Base-by-base conservation (phyloP, 2,797 vertebrate genomes). In the Myotis daubentonii region DNA sequence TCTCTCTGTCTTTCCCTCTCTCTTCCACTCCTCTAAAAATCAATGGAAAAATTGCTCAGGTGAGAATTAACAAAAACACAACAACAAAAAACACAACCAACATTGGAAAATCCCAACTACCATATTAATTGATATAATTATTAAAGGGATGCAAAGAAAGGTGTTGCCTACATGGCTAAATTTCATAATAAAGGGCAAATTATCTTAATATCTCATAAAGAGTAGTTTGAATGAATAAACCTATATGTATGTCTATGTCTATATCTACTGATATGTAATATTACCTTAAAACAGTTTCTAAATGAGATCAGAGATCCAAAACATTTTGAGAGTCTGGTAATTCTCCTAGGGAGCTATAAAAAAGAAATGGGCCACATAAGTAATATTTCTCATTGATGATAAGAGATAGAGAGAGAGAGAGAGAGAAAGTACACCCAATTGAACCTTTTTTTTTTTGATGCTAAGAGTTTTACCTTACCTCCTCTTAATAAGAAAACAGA, bases 121-220 rank as follows among this genome's bases (percentile, higher is more conserved):
- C 36, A 72, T 8, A 62, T 79, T 84, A 88, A 71, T 88, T 33
- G 84, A 36, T 53, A 65, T 71, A 90, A 51, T 62, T 22, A 76
- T 88, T 87, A n/a, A 83, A 44, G 0, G 2, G 12, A 76, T 80
- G 6, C 13, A 92, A 88, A 86, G 11, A 93, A 87, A 79, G 1
- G 1, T 86, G 20, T 16, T 65, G 28, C 70, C 36, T 82, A 79
- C 5, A 72, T 41, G 9, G 23, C 25, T 68, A 85, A 91, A 0
- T 68, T 86, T 11, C 66, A 79, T 70, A 70, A 88, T 68, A 83
- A 89, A 74, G 13, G 3, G 8, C 7, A 44, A 82, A 81, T 41
- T 8, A 51, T 49, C 20, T 71, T 85, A 36, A 81, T 96, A 65
- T 66, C 81, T 70, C 44, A 87, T 66, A 55, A 78, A 95, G 80